Evolutionary conservation across 2,888 invertebrate genomes (phyloP).

Genomic region (Oligia fasciuncula): DNA sequence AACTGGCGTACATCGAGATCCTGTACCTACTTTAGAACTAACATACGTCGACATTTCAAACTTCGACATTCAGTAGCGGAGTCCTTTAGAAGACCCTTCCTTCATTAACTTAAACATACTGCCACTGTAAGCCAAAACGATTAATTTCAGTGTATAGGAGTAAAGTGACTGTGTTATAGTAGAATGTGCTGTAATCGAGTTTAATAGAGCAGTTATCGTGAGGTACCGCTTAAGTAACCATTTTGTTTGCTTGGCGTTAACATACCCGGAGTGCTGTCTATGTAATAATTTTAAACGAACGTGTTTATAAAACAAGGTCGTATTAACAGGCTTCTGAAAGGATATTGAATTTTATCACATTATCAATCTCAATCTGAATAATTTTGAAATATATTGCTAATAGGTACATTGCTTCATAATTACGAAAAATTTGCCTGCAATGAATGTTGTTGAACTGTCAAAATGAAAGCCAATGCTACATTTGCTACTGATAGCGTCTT

Average conservation of each 20-base stretch:
- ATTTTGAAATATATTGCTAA: too few species aligned
- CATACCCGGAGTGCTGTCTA: conserved; percentile 25
- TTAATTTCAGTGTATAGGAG: conserved; percentile 15
- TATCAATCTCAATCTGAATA: background rate
- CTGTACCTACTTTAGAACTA: too few species aligned
- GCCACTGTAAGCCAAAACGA: conserved; percentile 12
- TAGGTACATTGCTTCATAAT: too few species aligned
- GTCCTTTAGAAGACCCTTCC: background rate
- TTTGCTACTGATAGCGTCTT: background rate
- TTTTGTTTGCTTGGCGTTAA: conserved; percentile 39
- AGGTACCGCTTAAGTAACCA: conserved; percentile 30
- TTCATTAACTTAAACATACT: background rate
- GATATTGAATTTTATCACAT: background rate
- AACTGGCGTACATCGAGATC: too few species aligned
- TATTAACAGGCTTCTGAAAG: background rate
- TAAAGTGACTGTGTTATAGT: conserved; percentile 38
- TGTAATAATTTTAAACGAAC: conserved; percentile 29
- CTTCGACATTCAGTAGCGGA: too few species aligned
- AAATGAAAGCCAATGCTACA: background rate
- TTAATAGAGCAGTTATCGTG: conserved; percentile 52
- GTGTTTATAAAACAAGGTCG: background rate
- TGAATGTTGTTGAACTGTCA: background rate
- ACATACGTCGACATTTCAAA: too few species aligned
- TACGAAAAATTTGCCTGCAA: too few species aligned
- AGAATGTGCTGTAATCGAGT: conserved; percentile 30